phyloP scores from a whole-genome alignment of 2,888 invertebrate species.

The Vesta saturnalis region DNA sequence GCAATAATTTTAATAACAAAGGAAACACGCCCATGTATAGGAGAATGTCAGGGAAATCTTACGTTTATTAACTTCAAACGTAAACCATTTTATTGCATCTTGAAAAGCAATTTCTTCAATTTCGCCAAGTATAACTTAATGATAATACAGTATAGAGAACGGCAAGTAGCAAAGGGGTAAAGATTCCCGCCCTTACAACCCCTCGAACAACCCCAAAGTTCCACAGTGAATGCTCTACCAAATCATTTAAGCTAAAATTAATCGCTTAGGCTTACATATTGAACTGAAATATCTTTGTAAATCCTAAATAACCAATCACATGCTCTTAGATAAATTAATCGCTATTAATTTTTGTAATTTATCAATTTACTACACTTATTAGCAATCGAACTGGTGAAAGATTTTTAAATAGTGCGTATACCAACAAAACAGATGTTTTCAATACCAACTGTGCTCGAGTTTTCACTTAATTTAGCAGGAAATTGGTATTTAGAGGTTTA shows the following conservation, averaged over 20 bases:
- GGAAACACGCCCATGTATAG: too few species aligned
- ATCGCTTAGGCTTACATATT: constrained; percentile 16
- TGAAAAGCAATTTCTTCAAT: background rate
- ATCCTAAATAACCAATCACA: constrained; percentile 10
- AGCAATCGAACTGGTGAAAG: too few species aligned
- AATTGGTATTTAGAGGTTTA: too few species aligned
- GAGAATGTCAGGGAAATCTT: background rate
- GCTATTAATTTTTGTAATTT: background rate
- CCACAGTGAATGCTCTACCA: constrained; percentile 7
- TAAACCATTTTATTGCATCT: background rate
- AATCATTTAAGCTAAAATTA: constrained; percentile 11
- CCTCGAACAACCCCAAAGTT: constrained; percentile 10
- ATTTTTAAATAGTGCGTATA: background rate
- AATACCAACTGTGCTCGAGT: too few species aligned
- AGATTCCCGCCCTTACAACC: background rate
- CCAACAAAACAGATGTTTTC: too few species aligned
- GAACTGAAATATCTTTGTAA: constrained; percentile 11
- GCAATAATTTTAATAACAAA: too few species aligned
- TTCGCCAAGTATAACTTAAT: constrained; percentile 9
- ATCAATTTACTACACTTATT: too few species aligned
- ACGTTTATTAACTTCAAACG: background rate
- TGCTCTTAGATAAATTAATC: background rate
- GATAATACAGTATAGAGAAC: constrained; percentile 10
- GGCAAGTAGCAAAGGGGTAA: constrained; percentile 6
- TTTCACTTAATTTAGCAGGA: too few species aligned